These are phyloP conservation scores for Hycleus phaleratus DNA, from an alignment of 1,140 invertebrate species.

Conservation along the genomic window DNA sequence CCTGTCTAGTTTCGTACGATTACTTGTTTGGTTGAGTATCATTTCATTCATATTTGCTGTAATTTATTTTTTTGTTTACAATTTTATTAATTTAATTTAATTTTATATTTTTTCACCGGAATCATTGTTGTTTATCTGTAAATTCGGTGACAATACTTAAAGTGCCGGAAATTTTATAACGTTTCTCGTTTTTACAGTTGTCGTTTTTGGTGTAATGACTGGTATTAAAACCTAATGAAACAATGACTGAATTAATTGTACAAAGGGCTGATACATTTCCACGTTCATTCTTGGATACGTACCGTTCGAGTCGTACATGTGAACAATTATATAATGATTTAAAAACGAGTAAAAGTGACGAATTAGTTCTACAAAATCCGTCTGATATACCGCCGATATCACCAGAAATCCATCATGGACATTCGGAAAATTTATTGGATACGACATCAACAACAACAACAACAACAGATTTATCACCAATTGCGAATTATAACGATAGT, in stretches of 20 bases:
- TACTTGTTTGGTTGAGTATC: too few relatives aligned
- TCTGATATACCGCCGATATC: constrained; percentile 31
- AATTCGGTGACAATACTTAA: too few relatives aligned
- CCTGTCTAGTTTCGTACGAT: too few relatives aligned
- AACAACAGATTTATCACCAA: neutral
- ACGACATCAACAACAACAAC: constrained; percentile 26
- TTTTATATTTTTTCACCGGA: too few relatives aligned
- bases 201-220: too few relatives aligned
- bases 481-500: neutral
- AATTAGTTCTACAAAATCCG: constrained; percentile 38
- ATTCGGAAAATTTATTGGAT: constrained; percentile 38
- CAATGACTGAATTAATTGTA: constrained; percentile 38
- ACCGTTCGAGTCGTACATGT: constrained; percentile 29
- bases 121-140: too few relatives aligned
- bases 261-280: constrained; percentile 40
- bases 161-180: too few relatives aligned
- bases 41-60: too few relatives aligned
- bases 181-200: too few relatives aligned
- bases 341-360: constrained; percentile 38
- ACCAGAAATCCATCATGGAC: constrained; percentile 36
- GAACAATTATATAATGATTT: constrained; percentile 37
- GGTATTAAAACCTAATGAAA: neutral
- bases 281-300: constrained; percentile 36
- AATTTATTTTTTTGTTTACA: too few relatives aligned
- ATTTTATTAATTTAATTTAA: too few relatives aligned